Evolutionary conservation across 2,888 invertebrate species (phyloP).

Genomic region (Tricholauxania praeusta): DNA sequence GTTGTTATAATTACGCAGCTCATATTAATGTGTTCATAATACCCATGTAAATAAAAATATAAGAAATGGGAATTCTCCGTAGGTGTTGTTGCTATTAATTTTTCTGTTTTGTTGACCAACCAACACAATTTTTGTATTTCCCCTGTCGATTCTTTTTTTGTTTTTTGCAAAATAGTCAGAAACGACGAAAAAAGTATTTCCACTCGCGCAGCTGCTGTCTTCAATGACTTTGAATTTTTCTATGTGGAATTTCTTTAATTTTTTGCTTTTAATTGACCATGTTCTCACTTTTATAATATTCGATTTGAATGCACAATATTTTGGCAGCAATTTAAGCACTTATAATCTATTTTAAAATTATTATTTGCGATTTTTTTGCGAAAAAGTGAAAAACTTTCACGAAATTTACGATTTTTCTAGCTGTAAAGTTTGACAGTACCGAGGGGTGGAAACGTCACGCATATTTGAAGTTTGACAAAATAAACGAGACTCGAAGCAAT

Average conservation of each 20-base stretch:
- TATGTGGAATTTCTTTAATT: background rate
- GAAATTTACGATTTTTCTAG: conserved; percentile 23
- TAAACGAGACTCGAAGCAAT: background rate
- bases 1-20: conserved; percentile 29
- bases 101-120: conserved; percentile 18
- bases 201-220: background rate
- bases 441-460: conserved; percentile 13
- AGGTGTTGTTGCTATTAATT: conserved; percentile 31
- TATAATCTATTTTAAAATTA: background rate
- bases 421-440: conserved; percentile 14
- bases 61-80: conserved; percentile 17
- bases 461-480: conserved; percentile 1
- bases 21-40: conserved; percentile 11
- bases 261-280: background rate
- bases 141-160: background rate
- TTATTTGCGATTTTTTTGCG: background rate
- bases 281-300: too few species aligned
- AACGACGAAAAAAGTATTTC: conserved; percentile 36
- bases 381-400: conserved; percentile 29
- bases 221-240: background rate
- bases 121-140: conserved; percentile 5
- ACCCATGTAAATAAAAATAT: conserved; percentile 17
- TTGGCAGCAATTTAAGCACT: background rate
- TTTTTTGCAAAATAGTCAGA: conserved; percentile 23
- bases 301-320: too few species aligned